Evolutionary conservation across 2,888 invertebrate species (phyloP), one percentile per base, ranked within the genome.

Genomic region (Mactromeris polynyma): DNA sequence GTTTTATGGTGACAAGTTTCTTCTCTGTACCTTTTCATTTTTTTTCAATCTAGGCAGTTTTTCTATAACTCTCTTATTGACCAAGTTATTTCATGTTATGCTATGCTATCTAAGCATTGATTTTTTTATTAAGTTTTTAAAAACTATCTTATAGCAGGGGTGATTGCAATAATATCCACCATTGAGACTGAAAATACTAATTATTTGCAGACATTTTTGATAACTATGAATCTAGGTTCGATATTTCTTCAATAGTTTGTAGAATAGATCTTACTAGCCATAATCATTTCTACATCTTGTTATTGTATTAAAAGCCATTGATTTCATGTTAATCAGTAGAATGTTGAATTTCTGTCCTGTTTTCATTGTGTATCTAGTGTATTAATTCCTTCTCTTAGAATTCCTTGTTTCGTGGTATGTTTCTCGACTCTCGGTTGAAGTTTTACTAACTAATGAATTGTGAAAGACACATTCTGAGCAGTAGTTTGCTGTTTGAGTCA

Each of bases 1-100:
- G 73, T 73, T n/a, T 42, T 17, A 11, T 83, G 83, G 83, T 83
- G 73, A 73, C 31, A 69, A 42, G 36, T 51, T 31, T 58, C 54
- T 58, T 46, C 51, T 81, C 33, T 51, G n/a, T 33, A 11, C 7
- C 33, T 51, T n/a, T 33, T n/a, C 2, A n/a, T 58, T 33, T 73
- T 69, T 31, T 33, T 73, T 33, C 17, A 7, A 2, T 19, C 33
- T 73, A 36, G 17, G 33, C 17, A 73, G 19, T 19, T 33, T 19
- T 19, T 33, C 36, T 73, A 7, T 26, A 33, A 19, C 31, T 33
- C 33, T 33, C 36, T 33, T 73, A 33, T 14, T 69, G 21, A 26
- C 26, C 6, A 58, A 26, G 58, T 58, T 21, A 9, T n/a, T 58
- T 26, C n/a, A 64, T 64, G 21, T 64, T 64, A 26, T 9, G 9